These are phyloP conservation scores for Apistogramma diplotaenia DNA, from an alignment of 2,113 vertebrate species.

Conservation along the genomic window DNA sequence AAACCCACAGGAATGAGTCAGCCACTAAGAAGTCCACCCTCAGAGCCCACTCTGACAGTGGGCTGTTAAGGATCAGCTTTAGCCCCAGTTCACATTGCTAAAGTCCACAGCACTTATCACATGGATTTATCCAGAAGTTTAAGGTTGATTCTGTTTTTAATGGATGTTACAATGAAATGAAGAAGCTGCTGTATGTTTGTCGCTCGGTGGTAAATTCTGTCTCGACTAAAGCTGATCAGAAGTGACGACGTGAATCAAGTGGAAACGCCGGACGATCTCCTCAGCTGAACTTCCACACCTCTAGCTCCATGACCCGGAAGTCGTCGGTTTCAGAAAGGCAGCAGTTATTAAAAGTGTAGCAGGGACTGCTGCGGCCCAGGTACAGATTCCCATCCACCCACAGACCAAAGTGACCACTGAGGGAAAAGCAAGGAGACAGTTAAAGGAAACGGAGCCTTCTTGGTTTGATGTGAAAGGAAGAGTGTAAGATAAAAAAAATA, in stretches of 20 bases:
- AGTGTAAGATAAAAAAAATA: neutral
- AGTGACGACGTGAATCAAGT: neutral
- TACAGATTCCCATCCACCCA: slow-evolving; percentile 82
- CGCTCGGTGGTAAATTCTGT: slow-evolving; percentile 17
- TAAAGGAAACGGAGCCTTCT: neutral
- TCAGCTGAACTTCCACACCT: slow-evolving; percentile 82
- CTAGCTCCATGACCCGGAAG: slow-evolving; percentile 79
- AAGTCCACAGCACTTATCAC: slow-evolving; percentile 31
- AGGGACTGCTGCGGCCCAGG: slow-evolving; percentile 78
- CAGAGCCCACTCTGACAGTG: neutral
- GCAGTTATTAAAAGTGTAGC: slow-evolving; percentile 81
- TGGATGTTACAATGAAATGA: slow-evolving; percentile 19
- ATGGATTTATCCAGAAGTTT: slow-evolving; percentile 22
- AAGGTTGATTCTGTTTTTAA: neutral
- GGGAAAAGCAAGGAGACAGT: neutral
- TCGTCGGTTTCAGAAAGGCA: slow-evolving; percentile 77
- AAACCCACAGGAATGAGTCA: slow-evolving; percentile 53
- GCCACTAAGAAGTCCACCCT: slow-evolving; percentile 1
- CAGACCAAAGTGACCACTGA: slow-evolving; percentile 81
- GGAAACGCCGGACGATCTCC: neutral
- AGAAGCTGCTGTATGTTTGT: neutral
- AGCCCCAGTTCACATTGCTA: neutral
- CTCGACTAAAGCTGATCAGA: slow-evolving; percentile 20
- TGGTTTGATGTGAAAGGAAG: neutral
- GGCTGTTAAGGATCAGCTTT: neutral